Base-by-base conservation (phyloP, 2,113 vertebrate species). In the Psittacula cyanocephala region DNA sequence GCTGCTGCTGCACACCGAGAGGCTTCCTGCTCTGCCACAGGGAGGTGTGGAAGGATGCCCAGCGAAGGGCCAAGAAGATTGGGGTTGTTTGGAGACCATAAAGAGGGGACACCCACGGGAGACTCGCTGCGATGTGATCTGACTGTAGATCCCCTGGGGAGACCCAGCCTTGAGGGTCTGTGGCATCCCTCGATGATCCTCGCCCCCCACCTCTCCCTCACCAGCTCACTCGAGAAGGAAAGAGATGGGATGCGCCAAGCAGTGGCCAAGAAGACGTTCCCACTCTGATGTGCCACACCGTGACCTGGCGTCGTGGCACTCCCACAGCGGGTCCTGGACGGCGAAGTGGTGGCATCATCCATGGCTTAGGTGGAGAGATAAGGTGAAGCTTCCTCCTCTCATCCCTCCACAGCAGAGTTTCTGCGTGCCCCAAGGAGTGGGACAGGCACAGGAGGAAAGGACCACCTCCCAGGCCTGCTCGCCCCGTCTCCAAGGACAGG, bases 401-500 rank as follows among this genome's bases (percentile, higher is more conserved):
- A 29, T 87, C 70, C 89, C 72, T 95, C 63, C 82, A 31, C 14
- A 4, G 71, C 0, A 3, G 77, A 93, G 65, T 81, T 93, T 22
- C 77, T 52, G 67, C 13, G 2, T 2, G 2, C 75, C 88, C 90
- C 18, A 20, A 47, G 78, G 68, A 87, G 35, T 33, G 81, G 55
- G 81, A 81, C 35, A 67, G 55, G 28, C 4, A 1, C 37, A 46
- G 82, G 64, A 94, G 47, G 62, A 79, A 78, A 60, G 89, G 78
- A 96, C 60, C 92, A 28, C 57, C 85, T 94, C 80, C 86, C 7
- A 72, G 35, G 81, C 63, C 63, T 92, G 81, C 92, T 93, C 7
- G 2, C 69, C 41, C 47, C 18, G 2, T 86, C 95, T 96, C 93
- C 89, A 92, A 91, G 81, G 70, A 70, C 68, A 81, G 77, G 57